A percentile compares a stretch with the other conserved stretches of the same genome.
Evolutionary conservation across 2,797 vertebrate species (phyloP).

Genomic region (Thripadectes ignobilis): DNA sequence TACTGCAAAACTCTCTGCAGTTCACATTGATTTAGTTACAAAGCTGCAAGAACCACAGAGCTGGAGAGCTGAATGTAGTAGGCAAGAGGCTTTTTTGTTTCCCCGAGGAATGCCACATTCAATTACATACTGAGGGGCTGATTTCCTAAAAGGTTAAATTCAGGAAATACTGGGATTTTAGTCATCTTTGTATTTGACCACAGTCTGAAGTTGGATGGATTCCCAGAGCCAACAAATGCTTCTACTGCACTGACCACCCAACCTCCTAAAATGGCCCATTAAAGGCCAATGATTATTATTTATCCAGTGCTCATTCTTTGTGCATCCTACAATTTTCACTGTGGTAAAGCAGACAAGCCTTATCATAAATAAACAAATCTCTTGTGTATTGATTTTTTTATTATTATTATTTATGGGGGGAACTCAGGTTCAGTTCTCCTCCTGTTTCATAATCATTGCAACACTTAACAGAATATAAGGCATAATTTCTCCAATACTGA

Average conservation of each 20-base stretch:
- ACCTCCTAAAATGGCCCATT: neutral
- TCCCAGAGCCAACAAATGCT: neutral
- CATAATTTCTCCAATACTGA: neutral
- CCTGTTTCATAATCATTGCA: neutral
- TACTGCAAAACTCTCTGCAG: neutral
- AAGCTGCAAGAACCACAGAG: neutral
- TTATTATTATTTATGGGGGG: neutral
- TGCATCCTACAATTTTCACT: neutral
- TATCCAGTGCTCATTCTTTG: neutral
- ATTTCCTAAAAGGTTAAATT: constrained; percentile 14
- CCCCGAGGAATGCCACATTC: neutral
- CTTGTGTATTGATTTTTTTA: neutral
- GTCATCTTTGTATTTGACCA: neutral
- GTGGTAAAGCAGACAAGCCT: neutral
- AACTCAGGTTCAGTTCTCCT: neutral
- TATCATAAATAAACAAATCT: neutral
- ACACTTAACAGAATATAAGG: neutral
- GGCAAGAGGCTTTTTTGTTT: neutral
- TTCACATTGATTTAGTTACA: neutral
- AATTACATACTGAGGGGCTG: neutral
- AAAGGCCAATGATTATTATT: neutral
- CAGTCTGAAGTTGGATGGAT: neutral
- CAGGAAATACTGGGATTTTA: constrained; percentile 28
- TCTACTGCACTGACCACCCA: neutral
- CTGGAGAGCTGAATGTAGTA: neutral